phyloP scores from a whole-genome alignment of 2,888 invertebrate genomes.

The Punctoribates punctum region DNA sequence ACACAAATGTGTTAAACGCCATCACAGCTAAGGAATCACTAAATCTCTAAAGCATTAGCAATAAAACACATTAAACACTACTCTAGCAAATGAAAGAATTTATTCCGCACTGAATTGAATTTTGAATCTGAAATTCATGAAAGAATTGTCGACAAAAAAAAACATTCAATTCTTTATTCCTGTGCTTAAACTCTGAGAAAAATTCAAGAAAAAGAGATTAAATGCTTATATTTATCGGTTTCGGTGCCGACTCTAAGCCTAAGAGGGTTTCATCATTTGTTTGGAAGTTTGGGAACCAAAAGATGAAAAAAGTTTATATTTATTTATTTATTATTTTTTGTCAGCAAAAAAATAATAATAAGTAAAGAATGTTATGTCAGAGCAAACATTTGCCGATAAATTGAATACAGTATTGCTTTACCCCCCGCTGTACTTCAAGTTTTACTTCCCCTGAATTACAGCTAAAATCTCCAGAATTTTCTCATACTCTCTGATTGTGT shows the following conservation, averaged over 20 bases:
- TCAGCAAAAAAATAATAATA: background rate
- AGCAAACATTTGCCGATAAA: background rate
- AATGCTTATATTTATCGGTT: background rate
- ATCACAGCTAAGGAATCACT: background rate
- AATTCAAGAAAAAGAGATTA: background rate
- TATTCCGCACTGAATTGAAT: background rate
- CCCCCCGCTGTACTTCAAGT: constrained; percentile 1
- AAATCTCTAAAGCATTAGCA: background rate
- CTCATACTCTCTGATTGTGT: background rate
- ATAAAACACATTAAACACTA: background rate
- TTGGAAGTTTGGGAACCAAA: background rate
- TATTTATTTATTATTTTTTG: background rate
- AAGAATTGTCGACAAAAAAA: background rate
- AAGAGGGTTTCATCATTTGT: background rate
- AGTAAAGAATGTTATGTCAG: constrained; percentile 14
- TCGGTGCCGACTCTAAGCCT: background rate
- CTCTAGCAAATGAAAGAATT: background rate
- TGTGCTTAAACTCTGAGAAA: background rate
- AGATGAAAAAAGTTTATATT: background rate
- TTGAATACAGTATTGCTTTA: background rate
- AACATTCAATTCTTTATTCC: background rate
- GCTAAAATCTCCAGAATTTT: background rate
- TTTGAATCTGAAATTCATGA: background rate
- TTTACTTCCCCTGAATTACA: background rate
- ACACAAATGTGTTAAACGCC: background rate